These are phyloP conservation scores for Pundamilia nyererei DNA, from an alignment of 2,113 vertebrate species.

Conservation along the genomic window DNA sequence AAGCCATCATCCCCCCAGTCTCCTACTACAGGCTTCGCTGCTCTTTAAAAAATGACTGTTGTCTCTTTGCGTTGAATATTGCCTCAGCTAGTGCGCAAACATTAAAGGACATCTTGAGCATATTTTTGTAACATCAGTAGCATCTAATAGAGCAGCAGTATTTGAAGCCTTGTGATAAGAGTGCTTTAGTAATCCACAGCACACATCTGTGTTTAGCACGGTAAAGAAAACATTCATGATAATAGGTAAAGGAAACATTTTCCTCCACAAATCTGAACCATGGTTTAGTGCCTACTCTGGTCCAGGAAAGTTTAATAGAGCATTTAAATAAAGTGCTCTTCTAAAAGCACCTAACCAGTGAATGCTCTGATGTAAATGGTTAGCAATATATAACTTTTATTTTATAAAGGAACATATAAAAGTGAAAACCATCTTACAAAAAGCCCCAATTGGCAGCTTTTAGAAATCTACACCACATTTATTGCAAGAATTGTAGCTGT, in stretches of 20 bases:
- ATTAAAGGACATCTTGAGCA: neutral
- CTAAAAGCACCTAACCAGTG: neutral
- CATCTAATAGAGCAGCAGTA: neutral
- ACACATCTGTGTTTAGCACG: neutral
- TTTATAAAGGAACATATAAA: neutral
- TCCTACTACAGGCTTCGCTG: neutral
- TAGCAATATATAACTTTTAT: neutral
- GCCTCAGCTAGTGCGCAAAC: neutral
- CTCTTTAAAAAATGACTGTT: neutral
- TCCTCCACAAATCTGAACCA: neutral
- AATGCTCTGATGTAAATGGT: neutral
- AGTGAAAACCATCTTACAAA: neutral
- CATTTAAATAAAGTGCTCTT: neutral
- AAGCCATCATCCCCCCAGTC: neutral
- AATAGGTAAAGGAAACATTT: neutral
- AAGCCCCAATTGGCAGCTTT: neutral
- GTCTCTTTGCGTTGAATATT: neutral
- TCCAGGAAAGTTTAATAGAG: neutral
- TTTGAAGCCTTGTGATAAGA: neutral
- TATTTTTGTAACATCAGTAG: neutral
- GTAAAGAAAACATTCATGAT: neutral
- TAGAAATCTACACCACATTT: neutral
- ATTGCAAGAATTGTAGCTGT: neutral
- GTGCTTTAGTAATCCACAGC: neutral
- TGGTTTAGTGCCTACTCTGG: rapidly evolving